Evolutionary conservation across 1,140 invertebrate genomes (phyloP), one percentile per base, ranked within the genome.

Genomic region (Carposina sasakii): DNA sequence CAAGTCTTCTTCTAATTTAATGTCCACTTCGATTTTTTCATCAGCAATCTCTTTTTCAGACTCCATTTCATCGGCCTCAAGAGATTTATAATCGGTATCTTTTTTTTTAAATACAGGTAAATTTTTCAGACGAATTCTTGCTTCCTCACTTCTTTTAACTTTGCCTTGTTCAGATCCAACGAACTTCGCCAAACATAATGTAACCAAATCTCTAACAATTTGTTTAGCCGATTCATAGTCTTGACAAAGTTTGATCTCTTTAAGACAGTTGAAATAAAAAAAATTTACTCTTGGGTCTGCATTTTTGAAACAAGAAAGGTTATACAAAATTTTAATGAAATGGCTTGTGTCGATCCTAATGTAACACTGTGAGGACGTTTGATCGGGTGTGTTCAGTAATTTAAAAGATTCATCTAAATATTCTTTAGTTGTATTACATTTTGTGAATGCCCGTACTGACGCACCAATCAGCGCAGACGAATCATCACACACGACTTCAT

Each of bases 281-380:
- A 39, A 39, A 19, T 39, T 39, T 5, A 39, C 36, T 39, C 36
- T 39, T 17, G 4, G 3, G n/a, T 39, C 36, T 10, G 15, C n/a
- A 19, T 39, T 17, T 19, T 39, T 39, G 21, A 39, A 39, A 39
- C 36, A 39, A 3, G 13, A 17, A 15, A 39, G 21, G 21, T 20
- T 39, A 13, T 19, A 13, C 16, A 39, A 21, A 19, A 39, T 39
- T 39, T 39, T 39, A 8, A 39, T 39, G 21, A 39, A 39, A 39
- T 39, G 36, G n/a, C 36, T 39, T 4, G 36, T 39, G 17, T 39
- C 36, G 21, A 39, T 39, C 6, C 36, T 17, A 5, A 39, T 5
- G n/a, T 17, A 39, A 13, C 3, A 12, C 6, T 9, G 2, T 19
- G 15, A 13, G 30, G 16, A 5, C 16, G 6, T 20, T 17, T 19